Conservation (phyloP, 37 sponge, comb jelly and placozoan genomes). For the Agelas oroides region DNA sequence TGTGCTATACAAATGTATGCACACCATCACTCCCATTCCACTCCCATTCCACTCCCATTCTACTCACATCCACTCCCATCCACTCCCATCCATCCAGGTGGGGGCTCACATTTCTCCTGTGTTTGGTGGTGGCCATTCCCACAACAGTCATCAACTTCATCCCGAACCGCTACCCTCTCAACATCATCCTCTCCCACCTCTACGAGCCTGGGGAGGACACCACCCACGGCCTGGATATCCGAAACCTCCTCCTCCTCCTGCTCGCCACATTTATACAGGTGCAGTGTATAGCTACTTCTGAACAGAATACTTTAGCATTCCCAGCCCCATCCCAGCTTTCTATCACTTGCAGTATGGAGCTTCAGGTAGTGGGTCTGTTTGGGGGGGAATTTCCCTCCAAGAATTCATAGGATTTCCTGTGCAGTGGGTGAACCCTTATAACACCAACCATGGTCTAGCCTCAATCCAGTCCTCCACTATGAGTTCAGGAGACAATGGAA, state of each 20-base stretch:
- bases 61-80: background rate
- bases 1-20: no score
- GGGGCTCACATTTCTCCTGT: constrained; percentile 70
- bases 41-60: no score
- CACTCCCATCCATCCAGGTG: constrained; percentile 31
- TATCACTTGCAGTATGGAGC: no score
- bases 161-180: no score
- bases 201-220: background rate
- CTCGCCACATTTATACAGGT: constrained; percentile 82
- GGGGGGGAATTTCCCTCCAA: no score
- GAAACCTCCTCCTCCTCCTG: constrained; percentile 65
- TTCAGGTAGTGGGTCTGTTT: no score
- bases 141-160: constrained; percentile 44
- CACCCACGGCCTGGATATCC: constrained; percentile 52
- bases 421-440: no score
- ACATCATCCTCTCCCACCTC: background rate
- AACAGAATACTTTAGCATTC: background rate
- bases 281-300: background rate
- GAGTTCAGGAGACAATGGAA: no score
- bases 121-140: constrained; percentile 72
- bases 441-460: no score
- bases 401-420: no score
- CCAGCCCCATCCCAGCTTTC: background rate
- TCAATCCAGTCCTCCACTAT: no score
- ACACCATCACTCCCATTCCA: no score